phyloP scores from a whole-genome alignment of 2,888 invertebrate species.

The Chrysolina oricalcia region DNA sequence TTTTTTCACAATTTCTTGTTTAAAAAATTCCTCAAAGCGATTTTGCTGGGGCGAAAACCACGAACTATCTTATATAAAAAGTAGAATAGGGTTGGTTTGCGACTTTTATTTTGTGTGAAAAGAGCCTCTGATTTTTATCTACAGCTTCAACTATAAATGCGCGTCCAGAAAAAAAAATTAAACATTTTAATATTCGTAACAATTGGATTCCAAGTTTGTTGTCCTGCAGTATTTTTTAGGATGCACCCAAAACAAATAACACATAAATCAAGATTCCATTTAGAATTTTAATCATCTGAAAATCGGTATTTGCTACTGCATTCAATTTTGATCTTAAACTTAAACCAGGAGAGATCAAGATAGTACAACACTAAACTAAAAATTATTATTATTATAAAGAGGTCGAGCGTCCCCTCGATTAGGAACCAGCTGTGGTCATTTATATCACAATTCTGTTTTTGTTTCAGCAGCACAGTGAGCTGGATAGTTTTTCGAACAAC shows the following conservation, averaged over 20 bases:
- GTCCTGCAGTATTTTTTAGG: slow-evolving; percentile 1
- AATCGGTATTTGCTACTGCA: neutral
- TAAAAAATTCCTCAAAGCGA: no score
- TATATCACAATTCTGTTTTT: slow-evolving; percentile 69
- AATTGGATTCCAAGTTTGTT: neutral
- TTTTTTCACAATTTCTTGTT: no score
- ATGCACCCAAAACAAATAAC: slow-evolving; percentile 27
- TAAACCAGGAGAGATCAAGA: slow-evolving; percentile 65
- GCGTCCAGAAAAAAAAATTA: no score
- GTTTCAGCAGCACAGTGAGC: slow-evolving; percentile 53
- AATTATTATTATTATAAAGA: slow-evolving; percentile 56
- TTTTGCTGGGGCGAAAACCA: no score
- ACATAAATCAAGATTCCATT: slow-evolving; percentile 17
- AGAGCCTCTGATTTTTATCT: no score
- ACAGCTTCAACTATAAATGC: no score
- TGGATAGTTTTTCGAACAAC: slow-evolving; percentile 24
- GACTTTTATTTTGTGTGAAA: no score
- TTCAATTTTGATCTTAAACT: slow-evolving; percentile 23
- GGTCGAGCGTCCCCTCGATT: slow-evolving; percentile 66
- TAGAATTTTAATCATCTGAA: slow-evolving; percentile 13
- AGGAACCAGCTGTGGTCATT: slow-evolving; percentile 70
- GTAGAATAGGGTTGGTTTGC: no score
- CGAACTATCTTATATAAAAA: no score
- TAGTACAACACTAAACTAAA: slow-evolving; percentile 64
- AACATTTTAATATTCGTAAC: neutral